Evolutionary conservation across 2,888 invertebrate genomes (phyloP).

Genomic region (Apomyelois bistriatella): DNA sequence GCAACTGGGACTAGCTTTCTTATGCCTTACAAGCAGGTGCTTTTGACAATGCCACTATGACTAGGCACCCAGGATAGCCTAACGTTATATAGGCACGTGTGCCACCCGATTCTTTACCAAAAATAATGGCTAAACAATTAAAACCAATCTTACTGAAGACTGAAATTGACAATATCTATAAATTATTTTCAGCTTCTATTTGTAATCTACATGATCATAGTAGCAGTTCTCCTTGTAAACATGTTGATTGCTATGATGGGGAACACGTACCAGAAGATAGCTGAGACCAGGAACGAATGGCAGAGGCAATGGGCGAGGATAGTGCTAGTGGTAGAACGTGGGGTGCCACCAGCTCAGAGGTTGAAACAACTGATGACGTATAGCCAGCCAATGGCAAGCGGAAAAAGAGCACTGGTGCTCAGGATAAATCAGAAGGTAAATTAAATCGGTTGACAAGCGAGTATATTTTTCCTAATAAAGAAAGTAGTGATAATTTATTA

Average conservation of each 20-base stretch:
- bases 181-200: conserved; percentile 85
- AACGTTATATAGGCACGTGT: too few species aligned
- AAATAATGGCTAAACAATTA: too few species aligned
- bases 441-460: background rate
- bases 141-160: too few species aligned
- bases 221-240: conserved; percentile 96
- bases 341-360: conserved; percentile 94
- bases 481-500: too few species aligned
- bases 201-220: conserved; percentile 98
- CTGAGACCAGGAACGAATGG: conserved; percentile 98
- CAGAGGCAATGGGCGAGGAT: conserved; percentile 99
- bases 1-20: too few species aligned
- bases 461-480: too few species aligned
- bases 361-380: conserved; percentile 92
- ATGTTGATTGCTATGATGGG: conserved; percentile 99
- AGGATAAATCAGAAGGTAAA: conserved; percentile 93
- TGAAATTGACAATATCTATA: background rate
- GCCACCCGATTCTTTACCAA: too few species aligned
- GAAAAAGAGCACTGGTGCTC: conserved; percentile 90
- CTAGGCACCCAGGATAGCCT: too few species aligned
- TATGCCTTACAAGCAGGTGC: too few species aligned
- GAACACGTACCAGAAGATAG: conserved; percentile 98
- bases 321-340: conserved; percentile 97
- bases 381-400: conserved; percentile 96
- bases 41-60: too few species aligned